A percentile compares a stretch with the other conserved stretches of the same genome.
phyloP scores from a whole-genome alignment of 2,797 vertebrate species.

The Halcyon leucocephala region DNA sequence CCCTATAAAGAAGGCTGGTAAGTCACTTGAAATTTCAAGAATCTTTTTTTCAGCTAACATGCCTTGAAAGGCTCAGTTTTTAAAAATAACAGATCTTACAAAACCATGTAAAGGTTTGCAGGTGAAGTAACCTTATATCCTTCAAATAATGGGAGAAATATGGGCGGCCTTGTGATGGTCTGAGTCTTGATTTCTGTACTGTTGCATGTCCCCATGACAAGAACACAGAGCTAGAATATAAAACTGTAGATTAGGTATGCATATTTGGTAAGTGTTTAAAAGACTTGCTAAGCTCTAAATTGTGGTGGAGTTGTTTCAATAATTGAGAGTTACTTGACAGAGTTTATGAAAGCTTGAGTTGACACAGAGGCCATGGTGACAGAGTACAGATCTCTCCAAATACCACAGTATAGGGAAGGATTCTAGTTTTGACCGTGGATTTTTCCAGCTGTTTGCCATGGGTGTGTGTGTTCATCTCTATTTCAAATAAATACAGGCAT shows the following conservation, averaged over 20 bases:
- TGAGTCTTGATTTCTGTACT: constrained; percentile 7
- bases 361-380: not conserved
- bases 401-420: not conserved
- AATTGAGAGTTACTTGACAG: not conserved
- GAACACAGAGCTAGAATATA: not conserved
- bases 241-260: constrained; percentile 34
- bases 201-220: not conserved
- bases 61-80: not conserved
- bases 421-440: not conserved
- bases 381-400: not conserved
- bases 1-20: not conserved
- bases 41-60: not conserved
- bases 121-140: not conserved
- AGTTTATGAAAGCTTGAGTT: not conserved
- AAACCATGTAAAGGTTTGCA: not conserved
- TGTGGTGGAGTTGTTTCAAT: not conserved
- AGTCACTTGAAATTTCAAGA: not conserved
- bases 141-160: not conserved
- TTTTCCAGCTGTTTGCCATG: not conserved
- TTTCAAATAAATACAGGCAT: not conserved
- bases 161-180: constrained; percentile 6
- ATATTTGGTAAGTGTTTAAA: not conserved
- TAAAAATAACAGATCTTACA: not conserved
- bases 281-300: not conserved
- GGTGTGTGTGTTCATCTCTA: not conserved